phyloP scores from a whole-genome alignment of 2,797 vertebrate species.

The Sebastes iracundus region DNA sequence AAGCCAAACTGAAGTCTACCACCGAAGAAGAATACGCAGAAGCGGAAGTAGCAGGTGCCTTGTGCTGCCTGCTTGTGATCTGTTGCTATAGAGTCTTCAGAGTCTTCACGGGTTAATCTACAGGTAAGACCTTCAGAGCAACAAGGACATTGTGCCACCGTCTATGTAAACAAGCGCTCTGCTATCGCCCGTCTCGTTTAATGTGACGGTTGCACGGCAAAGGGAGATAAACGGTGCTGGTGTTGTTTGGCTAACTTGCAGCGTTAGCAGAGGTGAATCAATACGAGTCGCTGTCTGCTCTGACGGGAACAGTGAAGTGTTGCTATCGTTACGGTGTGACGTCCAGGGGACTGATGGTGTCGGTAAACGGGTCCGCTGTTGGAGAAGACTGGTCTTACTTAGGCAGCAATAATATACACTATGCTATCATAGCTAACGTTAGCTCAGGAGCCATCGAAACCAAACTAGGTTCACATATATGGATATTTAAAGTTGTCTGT shows the following conservation, averaged over 20 bases:
- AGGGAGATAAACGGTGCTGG: background rate
- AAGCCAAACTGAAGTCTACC: background rate
- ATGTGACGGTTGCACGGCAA: background rate
- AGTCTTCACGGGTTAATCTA: slow-evolving; percentile 7
- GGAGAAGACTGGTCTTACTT: background rate
- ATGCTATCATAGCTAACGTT: slow-evolving; percentile 1
- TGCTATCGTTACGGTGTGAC: background rate
- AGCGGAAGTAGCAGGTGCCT: slow-evolving; percentile 28
- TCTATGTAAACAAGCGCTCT: background rate
- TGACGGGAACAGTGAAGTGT: background rate
- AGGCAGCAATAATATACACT: background rate
- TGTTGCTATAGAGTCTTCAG: background rate
- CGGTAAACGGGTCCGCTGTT: background rate
- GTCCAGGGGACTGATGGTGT: background rate
- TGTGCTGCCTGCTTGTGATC: background rate
- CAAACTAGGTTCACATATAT: background rate
- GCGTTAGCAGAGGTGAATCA: background rate
- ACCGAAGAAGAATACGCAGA: background rate
- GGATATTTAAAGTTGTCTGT: background rate
- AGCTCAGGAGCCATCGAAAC: background rate
- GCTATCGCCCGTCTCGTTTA: accelerated
- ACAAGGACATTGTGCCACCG: accelerated
- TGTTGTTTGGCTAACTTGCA: slow-evolving; percentile 25
- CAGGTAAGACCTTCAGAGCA: slow-evolving; percentile 57
- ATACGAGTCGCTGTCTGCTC: background rate